These are phyloP conservation scores for Porphyrio hochstetteri DNA, from an alignment of 2,113 vertebrate species.

Conservation along the genomic window DNA sequence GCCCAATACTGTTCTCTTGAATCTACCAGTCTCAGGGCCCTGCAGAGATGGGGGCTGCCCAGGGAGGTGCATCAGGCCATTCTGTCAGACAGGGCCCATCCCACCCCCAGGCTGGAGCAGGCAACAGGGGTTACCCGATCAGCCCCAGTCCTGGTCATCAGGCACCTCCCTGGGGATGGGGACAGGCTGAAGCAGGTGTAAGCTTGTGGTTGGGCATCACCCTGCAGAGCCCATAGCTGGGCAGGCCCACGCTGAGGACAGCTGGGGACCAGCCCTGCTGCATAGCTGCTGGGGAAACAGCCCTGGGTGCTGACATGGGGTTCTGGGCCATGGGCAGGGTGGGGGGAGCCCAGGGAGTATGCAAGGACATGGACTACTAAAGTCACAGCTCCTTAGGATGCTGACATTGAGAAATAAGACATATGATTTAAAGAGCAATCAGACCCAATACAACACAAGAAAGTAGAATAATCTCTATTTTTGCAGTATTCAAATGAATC, in stretches of 20 bases:
- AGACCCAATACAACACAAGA: background rate
- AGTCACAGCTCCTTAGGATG: background rate
- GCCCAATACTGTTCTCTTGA: background rate
- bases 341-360: rapidly evolving
- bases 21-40: background rate
- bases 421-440: background rate
- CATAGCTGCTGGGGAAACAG: rapidly evolving
- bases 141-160: rapidly evolving
- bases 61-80: background rate
- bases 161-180: background rate
- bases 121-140: rapidly evolving
- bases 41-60: background rate
- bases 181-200: rapidly evolving
- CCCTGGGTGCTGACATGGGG: rapidly evolving
- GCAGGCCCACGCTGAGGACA: background rate
- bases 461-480: background rate
- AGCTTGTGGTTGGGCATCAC: rapidly evolving
- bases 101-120: background rate
- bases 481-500: background rate
- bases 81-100: rapidly evolving
- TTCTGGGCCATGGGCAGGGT: background rate
- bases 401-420: background rate
- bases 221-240: background rate
- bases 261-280: background rate
- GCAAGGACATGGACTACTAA: background rate